Percentiles rank a stretch among this genome's conserved stretches.
Evolutionary conservation across 1,140 invertebrate species (phyloP).

Genomic region (Aphis gossypii): DNA sequence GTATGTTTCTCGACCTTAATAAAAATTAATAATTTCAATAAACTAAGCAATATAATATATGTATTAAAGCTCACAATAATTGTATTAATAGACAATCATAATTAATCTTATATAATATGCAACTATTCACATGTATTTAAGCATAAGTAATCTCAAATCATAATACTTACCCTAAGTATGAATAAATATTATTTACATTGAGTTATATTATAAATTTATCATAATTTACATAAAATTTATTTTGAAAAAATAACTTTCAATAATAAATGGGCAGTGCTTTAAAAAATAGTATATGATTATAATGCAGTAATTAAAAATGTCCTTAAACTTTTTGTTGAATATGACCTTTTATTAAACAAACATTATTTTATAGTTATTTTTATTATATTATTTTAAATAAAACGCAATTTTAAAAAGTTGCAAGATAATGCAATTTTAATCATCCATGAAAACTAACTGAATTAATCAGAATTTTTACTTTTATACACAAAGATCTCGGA

Average conservation of each 20-base stretch:
- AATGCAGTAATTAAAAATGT: no score
- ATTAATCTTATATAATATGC: background rate
- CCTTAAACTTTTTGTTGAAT: no score
- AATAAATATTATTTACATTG: background rate
- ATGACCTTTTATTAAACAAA: no score
- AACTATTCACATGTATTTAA: background rate
- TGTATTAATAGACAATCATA: background rate
- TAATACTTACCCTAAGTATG: background rate
- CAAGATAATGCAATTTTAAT: no score
- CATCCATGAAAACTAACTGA: no score
- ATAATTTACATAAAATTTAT: background rate
- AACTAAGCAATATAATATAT: background rate
- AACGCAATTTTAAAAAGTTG: no score
- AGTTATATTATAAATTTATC: background rate
- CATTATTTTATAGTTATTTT: no score
- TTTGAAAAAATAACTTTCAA: background rate
- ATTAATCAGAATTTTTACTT: background rate
- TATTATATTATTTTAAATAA: no score
- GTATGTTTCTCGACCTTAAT: background rate
- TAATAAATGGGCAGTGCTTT: no score
- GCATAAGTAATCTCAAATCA: background rate
- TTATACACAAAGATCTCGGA: background rate
- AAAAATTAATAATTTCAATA: background rate
- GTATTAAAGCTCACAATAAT: background rate
- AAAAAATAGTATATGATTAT: no score